phyloP scores from a whole-genome alignment of 2,888 invertebrate species.

The Galeopsomyia nigrocyanea region DNA sequence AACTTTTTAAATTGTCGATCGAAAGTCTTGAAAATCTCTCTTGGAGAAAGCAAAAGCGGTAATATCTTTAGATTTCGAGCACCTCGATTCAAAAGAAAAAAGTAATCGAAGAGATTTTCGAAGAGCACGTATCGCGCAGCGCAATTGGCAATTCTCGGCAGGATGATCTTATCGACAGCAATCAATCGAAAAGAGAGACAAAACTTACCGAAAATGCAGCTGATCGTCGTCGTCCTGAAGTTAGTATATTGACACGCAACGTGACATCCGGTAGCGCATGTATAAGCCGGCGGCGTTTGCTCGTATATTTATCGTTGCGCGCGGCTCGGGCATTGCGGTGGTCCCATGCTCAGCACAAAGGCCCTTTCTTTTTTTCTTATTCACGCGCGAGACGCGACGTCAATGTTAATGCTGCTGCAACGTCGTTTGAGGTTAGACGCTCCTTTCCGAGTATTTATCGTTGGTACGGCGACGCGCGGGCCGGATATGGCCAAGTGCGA shows the following conservation, averaged over 20 bases:
- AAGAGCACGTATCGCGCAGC: too few species aligned
- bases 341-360: conserved; percentile 25
- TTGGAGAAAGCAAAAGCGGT: too few species aligned
- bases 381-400: conserved; percentile 23
- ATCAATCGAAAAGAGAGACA: too few species aligned
- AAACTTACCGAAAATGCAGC: too few species aligned
- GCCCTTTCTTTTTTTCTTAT: conserved; percentile 11
- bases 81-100: too few species aligned
- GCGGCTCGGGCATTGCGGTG: conserved; percentile 12
- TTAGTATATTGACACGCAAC: conserved; percentile 43
- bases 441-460: conserved; percentile 12
- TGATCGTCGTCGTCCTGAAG: too few species aligned
- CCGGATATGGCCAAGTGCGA: conserved; percentile 12
- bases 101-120: too few species aligned
- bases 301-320: conserved; percentile 13
- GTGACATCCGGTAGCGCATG: conserved; percentile 50
- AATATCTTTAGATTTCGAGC: too few species aligned
- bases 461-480: not conserved
- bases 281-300: not conserved
- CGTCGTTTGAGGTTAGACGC: not conserved
- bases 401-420: conserved; percentile 31
- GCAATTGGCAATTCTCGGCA: too few species aligned
- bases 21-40: too few species aligned
- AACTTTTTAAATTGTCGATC: too few species aligned
- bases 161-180: too few species aligned